Conservation (phyloP, 2,113 vertebrate species). For the Neoarius graeffei region DNA sequence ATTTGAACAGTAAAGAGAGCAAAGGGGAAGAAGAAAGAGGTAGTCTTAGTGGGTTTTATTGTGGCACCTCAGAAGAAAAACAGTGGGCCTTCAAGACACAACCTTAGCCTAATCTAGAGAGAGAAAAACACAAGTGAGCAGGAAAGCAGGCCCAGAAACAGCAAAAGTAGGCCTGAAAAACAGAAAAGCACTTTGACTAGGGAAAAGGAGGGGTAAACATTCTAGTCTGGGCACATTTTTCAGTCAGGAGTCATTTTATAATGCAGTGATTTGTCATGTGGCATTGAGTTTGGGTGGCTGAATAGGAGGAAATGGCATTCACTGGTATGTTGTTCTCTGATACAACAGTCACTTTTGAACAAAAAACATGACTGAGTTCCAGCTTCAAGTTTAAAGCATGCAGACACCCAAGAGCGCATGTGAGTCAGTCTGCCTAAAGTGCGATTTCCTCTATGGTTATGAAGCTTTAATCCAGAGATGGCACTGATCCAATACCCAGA, state of each 20-base stretch:
- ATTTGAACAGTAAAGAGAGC: background rate
- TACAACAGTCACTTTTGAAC: slow-evolving; percentile 53
- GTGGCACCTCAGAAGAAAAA: slow-evolving; percentile 21
- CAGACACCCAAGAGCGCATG: background rate
- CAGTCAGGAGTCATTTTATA: slow-evolving; percentile 59
- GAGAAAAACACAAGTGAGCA: slow-evolving; percentile 17
- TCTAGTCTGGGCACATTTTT: slow-evolving; percentile 54
- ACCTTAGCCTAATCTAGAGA: slow-evolving; percentile 40
- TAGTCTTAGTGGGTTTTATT: slow-evolving; percentile 14
- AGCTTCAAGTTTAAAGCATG: background rate
- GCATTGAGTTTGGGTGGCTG: slow-evolving; percentile 40
- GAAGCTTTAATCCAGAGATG: background rate
- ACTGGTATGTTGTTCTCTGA: slow-evolving; percentile 55
- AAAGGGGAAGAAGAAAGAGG: slow-evolving; percentile 5
- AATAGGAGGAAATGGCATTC: slow-evolving; percentile 71
- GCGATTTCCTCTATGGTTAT: background rate
- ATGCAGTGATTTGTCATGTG: slow-evolving; percentile 47
- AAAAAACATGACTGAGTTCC: background rate
- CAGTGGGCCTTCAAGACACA: slow-evolving; percentile 9
- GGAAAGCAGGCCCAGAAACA: background rate
- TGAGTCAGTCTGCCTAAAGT: background rate
- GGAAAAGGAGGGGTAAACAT: slow-evolving; percentile 51
- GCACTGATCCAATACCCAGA: background rate
- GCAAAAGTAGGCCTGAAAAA: background rate
- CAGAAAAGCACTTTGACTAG: slow-evolving; percentile 28